Evolutionary conservation across 2,113 vertebrate genomes (phyloP).

Genomic region (Hippolais icterina): DNA sequence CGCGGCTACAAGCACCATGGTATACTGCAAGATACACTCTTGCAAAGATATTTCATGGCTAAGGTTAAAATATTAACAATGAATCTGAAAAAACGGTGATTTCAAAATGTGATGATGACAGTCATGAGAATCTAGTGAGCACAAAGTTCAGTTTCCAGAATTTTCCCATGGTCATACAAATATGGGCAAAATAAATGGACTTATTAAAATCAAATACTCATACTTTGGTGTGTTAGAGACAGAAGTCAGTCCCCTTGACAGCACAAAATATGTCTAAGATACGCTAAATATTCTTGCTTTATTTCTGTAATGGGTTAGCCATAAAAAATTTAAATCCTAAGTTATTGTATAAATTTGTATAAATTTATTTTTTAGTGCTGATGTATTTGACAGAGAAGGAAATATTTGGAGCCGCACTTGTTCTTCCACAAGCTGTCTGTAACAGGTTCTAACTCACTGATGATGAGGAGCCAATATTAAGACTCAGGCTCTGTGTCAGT

Average conservation of each 20-base stretch:
- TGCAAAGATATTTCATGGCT: not conserved
- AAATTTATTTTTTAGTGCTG: not conserved
- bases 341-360: not conserved
- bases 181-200: not conserved
- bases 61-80: not conserved
- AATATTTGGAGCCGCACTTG: not conserved
- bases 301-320: not conserved
- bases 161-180: not conserved
- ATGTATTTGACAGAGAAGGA: not conserved
- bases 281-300: not conserved
- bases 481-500: not conserved
- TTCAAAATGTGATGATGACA: not conserved
- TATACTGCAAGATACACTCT: not conserved
- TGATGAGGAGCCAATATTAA: not conserved
- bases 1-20: no score
- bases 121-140: not conserved
- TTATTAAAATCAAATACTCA: not conserved
- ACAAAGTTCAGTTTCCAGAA: not conserved
- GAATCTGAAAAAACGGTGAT: not conserved
- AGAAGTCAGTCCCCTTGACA: not conserved
- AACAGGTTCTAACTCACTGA: not conserved
- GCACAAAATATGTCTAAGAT: not conserved
- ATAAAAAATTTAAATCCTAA: not conserved
- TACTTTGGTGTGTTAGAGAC: not conserved
- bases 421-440: not conserved